Evolutionary conservation across 35 echinoderm and acorn worm genomes (phyloP).

Genomic region (Ophiothrix spiculata): DNA sequence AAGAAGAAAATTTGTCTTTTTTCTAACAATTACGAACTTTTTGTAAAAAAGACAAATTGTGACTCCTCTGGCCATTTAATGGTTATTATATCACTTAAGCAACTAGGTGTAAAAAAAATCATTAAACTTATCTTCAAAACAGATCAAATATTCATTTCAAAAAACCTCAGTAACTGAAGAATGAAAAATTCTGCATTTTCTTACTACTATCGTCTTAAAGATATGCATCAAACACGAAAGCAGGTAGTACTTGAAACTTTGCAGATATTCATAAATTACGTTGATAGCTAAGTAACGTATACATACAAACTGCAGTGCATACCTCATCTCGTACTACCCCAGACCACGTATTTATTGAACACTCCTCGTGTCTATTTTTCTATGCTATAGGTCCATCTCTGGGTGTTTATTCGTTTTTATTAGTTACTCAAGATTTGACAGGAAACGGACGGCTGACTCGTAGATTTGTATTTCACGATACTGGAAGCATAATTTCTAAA

Average conservation of each 20-base stretch:
- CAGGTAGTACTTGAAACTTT: background rate
- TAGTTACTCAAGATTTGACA: background rate
- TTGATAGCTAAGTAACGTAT: background rate
- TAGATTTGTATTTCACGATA: constrained; percentile 19
- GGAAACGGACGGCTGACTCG: background rate
- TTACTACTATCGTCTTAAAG: too few species aligned
- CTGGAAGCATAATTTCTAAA: background rate
- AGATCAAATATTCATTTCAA: too few species aligned
- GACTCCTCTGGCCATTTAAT: too few species aligned
- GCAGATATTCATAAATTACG: background rate
- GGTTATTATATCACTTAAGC: too few species aligned
- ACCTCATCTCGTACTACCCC: background rate
- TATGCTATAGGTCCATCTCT: background rate
- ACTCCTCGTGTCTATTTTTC: background rate
- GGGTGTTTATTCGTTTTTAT: constrained; percentile 17
- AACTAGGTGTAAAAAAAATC: too few species aligned
- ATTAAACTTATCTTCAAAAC: too few species aligned
- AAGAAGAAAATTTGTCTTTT: too few species aligned
- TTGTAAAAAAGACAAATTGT: too few species aligned
- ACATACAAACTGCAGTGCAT: background rate
- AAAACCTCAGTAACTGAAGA: too few species aligned
- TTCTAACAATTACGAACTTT: too few species aligned
- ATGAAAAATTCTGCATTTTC: too few species aligned
- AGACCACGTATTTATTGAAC: background rate
- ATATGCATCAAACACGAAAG: background rate